These are phyloP conservation scores for Microctenopoma steveboyesi DNA, from an alignment of 2,797 vertebrate species.

Conservation along the genomic window DNA sequence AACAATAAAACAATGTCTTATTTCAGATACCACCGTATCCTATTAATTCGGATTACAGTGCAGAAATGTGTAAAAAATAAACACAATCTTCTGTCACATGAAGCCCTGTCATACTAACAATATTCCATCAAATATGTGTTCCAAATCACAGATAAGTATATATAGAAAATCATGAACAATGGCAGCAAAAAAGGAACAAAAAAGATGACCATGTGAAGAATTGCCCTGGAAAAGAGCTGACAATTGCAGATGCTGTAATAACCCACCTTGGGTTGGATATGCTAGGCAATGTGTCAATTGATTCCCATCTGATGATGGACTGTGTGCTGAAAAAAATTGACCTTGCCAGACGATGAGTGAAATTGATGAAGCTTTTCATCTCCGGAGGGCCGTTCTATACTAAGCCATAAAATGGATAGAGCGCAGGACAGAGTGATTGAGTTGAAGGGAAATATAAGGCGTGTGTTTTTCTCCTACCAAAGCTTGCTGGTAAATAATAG, in stretches of 20 bases:
- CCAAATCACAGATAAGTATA: conserved; percentile 42
- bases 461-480: conserved; percentile 67
- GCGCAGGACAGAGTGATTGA: conserved; percentile 70
- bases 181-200: conserved; percentile 4
- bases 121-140: conserved; percentile 41
- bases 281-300: conserved; percentile 80
- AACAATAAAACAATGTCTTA: conserved; percentile 79
- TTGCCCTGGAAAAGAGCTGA: conserved; percentile 65
- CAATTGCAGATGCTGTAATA: conserved; percentile 72
- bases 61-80: conserved; percentile 57
- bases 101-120: conserved; percentile 49
- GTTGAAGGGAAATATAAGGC: conserved; percentile 62
- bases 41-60: conserved; percentile 76
- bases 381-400: conserved; percentile 76
- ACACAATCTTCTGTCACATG: conserved; percentile 52
- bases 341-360: conserved; percentile 83
- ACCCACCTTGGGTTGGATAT: conserved; percentile 77
- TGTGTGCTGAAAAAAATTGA: conserved; percentile 84
- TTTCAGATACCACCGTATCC: conserved; percentile 74
- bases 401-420: conserved; percentile 75
- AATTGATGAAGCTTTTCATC: conserved; percentile 85
- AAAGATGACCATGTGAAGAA: conserved; percentile 49
- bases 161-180: conserved; percentile 52
- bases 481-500: conserved; percentile 76
- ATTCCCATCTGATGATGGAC: conserved; percentile 84